Percentiles rank a stretch among this genome's conserved stretches.
Conservation (phyloP, 2,888 invertebrate species). For the Ophioninae sp. region DNA sequence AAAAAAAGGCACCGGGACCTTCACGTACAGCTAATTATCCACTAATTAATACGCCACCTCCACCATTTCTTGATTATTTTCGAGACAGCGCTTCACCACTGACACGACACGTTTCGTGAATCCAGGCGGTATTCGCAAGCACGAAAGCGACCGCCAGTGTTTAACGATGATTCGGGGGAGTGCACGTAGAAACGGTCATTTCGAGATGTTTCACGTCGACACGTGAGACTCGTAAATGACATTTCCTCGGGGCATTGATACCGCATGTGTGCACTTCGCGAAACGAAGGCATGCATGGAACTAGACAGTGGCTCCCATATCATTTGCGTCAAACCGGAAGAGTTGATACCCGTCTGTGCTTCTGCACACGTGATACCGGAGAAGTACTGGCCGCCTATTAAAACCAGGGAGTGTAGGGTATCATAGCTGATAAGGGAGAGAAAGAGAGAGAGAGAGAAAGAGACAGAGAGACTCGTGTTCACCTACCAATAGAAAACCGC, state of each 20-base stretch:
- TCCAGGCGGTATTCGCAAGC: not conserved
- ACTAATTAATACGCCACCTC: too few relatives aligned
- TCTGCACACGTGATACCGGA: constrained; percentile 31
- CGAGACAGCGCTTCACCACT: too few relatives aligned
- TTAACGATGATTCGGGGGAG: not conserved
- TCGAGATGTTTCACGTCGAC: not conserved
- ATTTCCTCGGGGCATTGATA: constrained; percentile 6
- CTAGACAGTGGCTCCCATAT: not conserved
- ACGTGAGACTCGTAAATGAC: constrained; percentile 9
- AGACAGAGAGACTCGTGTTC: constrained; percentile 2
- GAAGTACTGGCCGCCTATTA: constrained; percentile 34
- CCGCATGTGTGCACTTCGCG: not conserved
- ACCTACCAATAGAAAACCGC: constrained; percentile 39
- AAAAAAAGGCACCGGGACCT: too few relatives aligned
- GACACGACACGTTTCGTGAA: too few relatives aligned
- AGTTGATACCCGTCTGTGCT: constrained; percentile 24
- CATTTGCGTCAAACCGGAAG: constrained; percentile 50
- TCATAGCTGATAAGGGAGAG: not conserved
- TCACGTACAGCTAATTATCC: too few relatives aligned
- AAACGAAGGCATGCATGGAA: constrained; percentile 1
- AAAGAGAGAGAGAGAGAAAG: not conserved
- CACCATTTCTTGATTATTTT: too few relatives aligned
- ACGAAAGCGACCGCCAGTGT: not conserved
- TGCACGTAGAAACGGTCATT: not conserved
- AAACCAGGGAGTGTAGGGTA: constrained; percentile 42